Percentiles rank a stretch among this genome's conserved stretches.
These are phyloP conservation scores for Mallotus villosus DNA, from an alignment of 2,797 vertebrate species.

Conservation along the genomic window DNA sequence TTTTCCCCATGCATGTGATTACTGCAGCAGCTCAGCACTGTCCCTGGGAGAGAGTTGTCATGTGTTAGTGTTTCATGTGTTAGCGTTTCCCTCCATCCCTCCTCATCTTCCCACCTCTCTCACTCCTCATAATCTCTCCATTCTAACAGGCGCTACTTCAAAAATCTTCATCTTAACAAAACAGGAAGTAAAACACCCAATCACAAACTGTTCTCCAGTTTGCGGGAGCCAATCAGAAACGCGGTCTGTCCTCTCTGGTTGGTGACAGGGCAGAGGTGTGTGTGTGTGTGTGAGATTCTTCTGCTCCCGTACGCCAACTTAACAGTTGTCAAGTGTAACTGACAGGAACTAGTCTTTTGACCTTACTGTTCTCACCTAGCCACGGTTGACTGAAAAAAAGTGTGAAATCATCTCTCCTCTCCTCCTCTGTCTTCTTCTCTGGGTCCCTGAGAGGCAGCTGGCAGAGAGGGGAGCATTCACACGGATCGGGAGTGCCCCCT, in stretches of 20 bases:
- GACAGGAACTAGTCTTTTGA: neutral
- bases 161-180: too few species aligned
- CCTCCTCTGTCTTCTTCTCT: conserved; percentile 12
- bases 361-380: neutral
- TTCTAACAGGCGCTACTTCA: neutral
- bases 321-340: neutral
- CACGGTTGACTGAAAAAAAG: neutral
- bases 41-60: too few species aligned
- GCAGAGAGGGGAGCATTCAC: conserved; percentile 35
- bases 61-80: too few species aligned
- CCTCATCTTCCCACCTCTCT: too few species aligned
- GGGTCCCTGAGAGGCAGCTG: conserved; percentile 7
- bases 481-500: conserved; percentile 70
- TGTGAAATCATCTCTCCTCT: neutral
- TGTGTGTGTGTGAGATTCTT: too few species aligned
- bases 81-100: neutral
- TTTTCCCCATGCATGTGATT: conserved; percentile 19
- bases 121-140: too few species aligned
- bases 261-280: neutral
- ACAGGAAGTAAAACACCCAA: neutral
- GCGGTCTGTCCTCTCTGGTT: conserved; percentile 3
- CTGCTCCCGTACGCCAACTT: too few species aligned
- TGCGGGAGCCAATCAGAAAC: neutral
- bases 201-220: conserved; percentile 10
- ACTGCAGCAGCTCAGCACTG: neutral